Evolutionary conservation across 1,140 invertebrate species (phyloP), one percentile per base, ranked within the genome.

Genomic region (Brachionus plicatilis): DNA sequence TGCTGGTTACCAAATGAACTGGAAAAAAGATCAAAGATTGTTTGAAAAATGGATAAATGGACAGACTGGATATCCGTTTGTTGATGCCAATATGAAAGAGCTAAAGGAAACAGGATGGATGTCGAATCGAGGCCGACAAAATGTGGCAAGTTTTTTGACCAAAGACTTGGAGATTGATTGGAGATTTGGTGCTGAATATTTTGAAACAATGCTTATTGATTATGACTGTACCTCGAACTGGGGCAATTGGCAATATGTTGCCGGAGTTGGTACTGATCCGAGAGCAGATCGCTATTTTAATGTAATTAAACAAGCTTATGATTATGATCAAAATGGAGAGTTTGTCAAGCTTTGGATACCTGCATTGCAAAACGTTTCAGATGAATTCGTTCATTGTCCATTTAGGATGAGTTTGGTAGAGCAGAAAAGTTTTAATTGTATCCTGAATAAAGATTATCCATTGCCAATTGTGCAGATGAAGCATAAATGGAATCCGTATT

Each of bases 221-320:
- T 88, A 90, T 87, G 90, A 90, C 87, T 89, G 90, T 1, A 90
- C 89, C 83, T 90, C 89, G 86, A 90, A 90, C 87, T 90, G 90
- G 87, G 90, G 90, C 27, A 90, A 90, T 86, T 90, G 90, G 90
- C 87, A 89, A 41, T 90, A 90, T 85, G 87, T 88, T 86, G 89
- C 89, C 56, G 90, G 89, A 9, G 87, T 90, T 65, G 90, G 90
- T 0, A 90, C 90, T 86, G 89, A 90, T 85, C 89, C 90, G 0
- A 86, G 90, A 78, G 88, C 90, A 85, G 87, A 90, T 85, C 85
- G 90, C 17, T 90, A 90, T 86, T 90, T 90, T 75, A 90, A 90
- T 85, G 89, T 90, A 86, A 85, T 90, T 12, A 90, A 90, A 86
- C 90, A 90, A 85, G 89, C 87, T 27, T 84, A 89, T 76, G 90